Evolutionary conservation across 2,113 vertebrate genomes (phyloP), one percentile per base, ranked within the genome.

Genomic region (Camelus bactrianus): DNA sequence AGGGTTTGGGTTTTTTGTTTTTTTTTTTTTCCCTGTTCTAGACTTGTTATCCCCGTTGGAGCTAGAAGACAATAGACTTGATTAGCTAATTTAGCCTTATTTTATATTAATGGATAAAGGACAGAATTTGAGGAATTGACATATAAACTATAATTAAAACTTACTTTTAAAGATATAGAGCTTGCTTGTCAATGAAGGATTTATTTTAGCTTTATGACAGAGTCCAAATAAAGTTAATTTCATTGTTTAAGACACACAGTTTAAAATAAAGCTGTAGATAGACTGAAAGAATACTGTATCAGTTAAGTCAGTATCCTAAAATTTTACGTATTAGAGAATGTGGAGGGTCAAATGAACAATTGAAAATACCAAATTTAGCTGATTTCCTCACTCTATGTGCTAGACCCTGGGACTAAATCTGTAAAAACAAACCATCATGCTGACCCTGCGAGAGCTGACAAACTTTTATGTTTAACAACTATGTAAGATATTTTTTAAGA

Each of bases 131-230:
- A 84, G 28, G 38, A 62, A 81, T 54, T 81, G 38, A 22, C 8
- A n/a, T 94, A 38, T 72, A 85, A 97, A 42, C 50, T 84, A 32
- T 76, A 73, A 92, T 84, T 87, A 26, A 73, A 83, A 54, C 42
- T 19, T 91, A 35, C 42, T 96, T 95, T 93, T 85, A 70, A 92
- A 95, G 58, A 80, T 7, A 19, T 6, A 52, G 54, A 73, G 30
- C 48, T 52, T 88, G 11, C 42, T 42, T 70, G 85, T 95, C 75
- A 95, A 65, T 89, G 75, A 79, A 77, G 6, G 93, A 83, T 87
- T 92, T 69, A 81, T 64, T 81, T 56, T 69, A 84, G 38, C 38
- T 54, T 87, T 93, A 93, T 91, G 38, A 75, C 5, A 13, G 30
- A 50, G 54, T 69, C 79, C 65, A 84, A 92, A 76, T 82, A 89